Percentiles rank a stretch among this genome's conserved stretches.
These are phyloP conservation scores for Aphodius granarius DNA, from an alignment of 2,888 invertebrate species.

Conservation along the genomic window DNA sequence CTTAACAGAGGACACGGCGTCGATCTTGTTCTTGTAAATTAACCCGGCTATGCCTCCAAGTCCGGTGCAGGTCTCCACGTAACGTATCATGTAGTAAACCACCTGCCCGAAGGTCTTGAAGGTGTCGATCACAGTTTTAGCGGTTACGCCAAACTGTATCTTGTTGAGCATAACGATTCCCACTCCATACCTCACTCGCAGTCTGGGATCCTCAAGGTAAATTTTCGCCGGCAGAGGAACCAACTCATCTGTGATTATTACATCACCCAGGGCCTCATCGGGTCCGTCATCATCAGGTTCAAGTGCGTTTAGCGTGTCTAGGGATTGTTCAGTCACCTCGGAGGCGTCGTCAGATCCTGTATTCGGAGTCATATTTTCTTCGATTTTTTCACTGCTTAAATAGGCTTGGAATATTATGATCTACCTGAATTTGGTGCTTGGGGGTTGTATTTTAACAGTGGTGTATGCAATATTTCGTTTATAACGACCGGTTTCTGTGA, in stretches of 20 bases:
- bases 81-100: not conserved
- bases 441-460: too few relatives aligned
- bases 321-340: not conserved
- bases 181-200: not conserved
- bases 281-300: not conserved
- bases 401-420: not conserved
- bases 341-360: too few relatives aligned
- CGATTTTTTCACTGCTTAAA: not conserved
- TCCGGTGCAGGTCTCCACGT: not conserved
- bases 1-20: not conserved
- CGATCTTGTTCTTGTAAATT: not conserved
- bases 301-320: not conserved
- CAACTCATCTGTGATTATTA: too few relatives aligned
- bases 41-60: not conserved
- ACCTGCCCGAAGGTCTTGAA: not conserved
- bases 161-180: not conserved
- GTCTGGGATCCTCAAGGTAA: not conserved
- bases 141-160: not conserved
- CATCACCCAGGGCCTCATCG: not conserved
- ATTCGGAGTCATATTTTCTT: not conserved
- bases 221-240: not conserved
- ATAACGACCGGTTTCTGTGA: too few relatives aligned
- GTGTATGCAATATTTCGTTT: too few relatives aligned
- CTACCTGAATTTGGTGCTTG: too few relatives aligned
- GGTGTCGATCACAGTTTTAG: not conserved